Conservation (phyloP, 2,113 vertebrate species). For the Ovis canadensis region DNA sequence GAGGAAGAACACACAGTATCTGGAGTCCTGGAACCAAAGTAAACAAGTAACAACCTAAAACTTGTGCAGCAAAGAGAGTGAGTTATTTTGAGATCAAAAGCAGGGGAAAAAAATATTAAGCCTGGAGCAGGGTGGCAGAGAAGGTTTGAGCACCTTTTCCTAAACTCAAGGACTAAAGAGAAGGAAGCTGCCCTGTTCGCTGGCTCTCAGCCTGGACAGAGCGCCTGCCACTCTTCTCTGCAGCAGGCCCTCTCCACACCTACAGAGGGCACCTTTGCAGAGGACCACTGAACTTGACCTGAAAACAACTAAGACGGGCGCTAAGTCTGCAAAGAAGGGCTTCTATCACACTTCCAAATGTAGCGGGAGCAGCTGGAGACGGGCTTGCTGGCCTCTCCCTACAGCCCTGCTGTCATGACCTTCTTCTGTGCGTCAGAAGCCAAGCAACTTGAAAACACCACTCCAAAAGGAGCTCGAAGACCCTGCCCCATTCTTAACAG, state of each 20-base stretch:
- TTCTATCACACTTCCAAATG: slow-evolving; percentile 68
- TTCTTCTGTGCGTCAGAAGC: slow-evolving; percentile 23
- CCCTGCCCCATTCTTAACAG: background rate
- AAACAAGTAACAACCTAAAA: background rate
- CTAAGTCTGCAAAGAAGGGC: slow-evolving; percentile 53
- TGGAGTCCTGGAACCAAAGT: background rate
- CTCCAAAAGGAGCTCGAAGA: background rate
- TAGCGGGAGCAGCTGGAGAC: slow-evolving; percentile 27
- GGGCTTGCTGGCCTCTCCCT: slow-evolving; percentile 27
- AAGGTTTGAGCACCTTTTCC: background rate
- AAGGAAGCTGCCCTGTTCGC: background rate
- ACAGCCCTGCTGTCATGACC: slow-evolving; percentile 24
- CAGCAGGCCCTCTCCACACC: slow-evolving; percentile 9
- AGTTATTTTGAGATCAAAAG: background rate
- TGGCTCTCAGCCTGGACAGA: background rate
- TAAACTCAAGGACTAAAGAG: background rate
- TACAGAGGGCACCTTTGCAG: background rate
- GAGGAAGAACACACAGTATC: background rate
- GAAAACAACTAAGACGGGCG: slow-evolving; percentile 21
- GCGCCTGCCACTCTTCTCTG: background rate
- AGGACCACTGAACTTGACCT: slow-evolving; percentile 49
- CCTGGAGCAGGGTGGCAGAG: rapidly evolving
- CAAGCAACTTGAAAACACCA: slow-evolving; percentile 33
- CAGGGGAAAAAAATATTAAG: background rate
- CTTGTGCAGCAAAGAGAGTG: background rate